Evolutionary conservation across 2,113 vertebrate genomes (phyloP).

Genomic region (Epinephelus moara): DNA sequence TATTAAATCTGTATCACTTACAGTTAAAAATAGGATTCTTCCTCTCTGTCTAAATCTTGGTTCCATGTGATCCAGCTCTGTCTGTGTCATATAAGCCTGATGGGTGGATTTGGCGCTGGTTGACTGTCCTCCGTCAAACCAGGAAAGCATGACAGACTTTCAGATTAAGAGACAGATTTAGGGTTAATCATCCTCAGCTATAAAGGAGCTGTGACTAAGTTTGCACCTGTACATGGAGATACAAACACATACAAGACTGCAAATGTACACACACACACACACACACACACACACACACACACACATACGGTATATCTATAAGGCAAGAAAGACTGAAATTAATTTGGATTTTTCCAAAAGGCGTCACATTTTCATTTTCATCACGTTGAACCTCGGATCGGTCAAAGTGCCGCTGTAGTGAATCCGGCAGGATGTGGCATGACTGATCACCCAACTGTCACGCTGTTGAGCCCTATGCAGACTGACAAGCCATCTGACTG

Average conservation of each 20-base stretch:
- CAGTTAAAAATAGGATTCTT: constrained; percentile 1
- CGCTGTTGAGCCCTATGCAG: constrained; percentile 49
- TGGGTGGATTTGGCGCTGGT: constrained; percentile 40
- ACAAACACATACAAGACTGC: background rate
- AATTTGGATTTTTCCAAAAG: background rate
- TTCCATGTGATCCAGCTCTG: constrained; percentile 1
- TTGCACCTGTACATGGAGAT: constrained; percentile 35
- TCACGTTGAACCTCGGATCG: background rate
- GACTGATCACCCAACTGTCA: constrained; percentile 64
- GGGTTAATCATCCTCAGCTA: constrained; percentile 32
- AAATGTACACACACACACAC: background rate
- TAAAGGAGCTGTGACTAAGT: background rate
- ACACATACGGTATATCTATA: background rate
- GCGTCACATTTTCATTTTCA: background rate
- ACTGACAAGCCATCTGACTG: constrained; percentile 65
- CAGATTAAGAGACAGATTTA: constrained; percentile 55
- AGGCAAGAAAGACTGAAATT: background rate
- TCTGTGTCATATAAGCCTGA: constrained; percentile 33
- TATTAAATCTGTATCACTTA: constrained; percentile 10
- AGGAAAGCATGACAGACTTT: constrained; percentile 35
- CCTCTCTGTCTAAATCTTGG: background rate
- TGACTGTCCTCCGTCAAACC: background rate
- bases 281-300: background rate
- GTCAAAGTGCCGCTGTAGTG: constrained; percentile 13
- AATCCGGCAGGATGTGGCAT: constrained; percentile 51